These are phyloP conservation scores for Seriola aureovittata DNA, from an alignment of 2,113 vertebrate species.

Conservation along the genomic window DNA sequence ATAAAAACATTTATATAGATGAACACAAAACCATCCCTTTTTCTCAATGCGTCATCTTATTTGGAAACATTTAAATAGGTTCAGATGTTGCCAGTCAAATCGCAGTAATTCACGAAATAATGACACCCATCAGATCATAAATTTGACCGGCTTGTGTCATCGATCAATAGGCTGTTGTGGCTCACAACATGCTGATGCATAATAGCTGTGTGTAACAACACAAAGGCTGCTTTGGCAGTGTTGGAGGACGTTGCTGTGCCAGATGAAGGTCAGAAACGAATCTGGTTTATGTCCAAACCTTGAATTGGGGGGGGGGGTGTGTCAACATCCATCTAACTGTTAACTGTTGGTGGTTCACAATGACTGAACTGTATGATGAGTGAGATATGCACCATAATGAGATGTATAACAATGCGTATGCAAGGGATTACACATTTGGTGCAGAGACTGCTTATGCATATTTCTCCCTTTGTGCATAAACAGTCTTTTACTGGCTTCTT, in stretches of 20 bases:
- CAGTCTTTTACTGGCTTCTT: constrained; percentile 11
- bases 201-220: not conserved
- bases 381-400: constrained; percentile 36
- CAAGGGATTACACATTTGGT: constrained; percentile 31
- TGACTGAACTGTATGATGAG: constrained; percentile 25
- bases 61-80: not conserved
- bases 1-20: not conserved
- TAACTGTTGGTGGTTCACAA: constrained; percentile 3
- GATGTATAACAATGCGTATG: constrained; percentile 29
- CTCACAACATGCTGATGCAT: constrained; percentile 11
- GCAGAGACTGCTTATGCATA: constrained; percentile 19
- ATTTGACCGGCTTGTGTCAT: constrained; percentile 10
- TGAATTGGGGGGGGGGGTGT: not conserved
- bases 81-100: not conserved
- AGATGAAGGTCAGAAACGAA: constrained; percentile 28
- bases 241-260: not conserved
- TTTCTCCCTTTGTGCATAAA: constrained; percentile 13
- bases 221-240: not conserved
- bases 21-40: not conserved
- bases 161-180: constrained; percentile 18
- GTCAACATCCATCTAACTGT: constrained; percentile 16
- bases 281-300: constrained; percentile 32
- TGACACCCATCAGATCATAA: not conserved
- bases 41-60: not conserved
- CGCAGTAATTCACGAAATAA: not conserved